Evolutionary conservation across 2,888 invertebrate genomes (phyloP), one percentile per base, ranked within the genome.

Genomic region (Tachystola acroxantha): DNA sequence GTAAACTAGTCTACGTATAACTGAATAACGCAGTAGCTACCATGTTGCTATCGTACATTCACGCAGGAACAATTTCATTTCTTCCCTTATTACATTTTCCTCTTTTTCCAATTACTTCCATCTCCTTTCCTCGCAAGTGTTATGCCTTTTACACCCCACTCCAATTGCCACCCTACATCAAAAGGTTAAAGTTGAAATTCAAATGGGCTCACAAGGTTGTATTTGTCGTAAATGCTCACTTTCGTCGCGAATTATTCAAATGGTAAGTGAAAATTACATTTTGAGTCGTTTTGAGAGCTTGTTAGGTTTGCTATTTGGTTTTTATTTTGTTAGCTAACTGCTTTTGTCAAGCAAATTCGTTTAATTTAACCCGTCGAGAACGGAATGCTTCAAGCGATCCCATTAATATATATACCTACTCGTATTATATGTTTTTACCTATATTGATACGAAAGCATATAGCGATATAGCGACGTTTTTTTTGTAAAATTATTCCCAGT

Each of bases 61-160:
- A 24, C 24, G 1, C 24, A 24, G n/a, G 7, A 10, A 27, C 36
- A 36, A 36, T 36, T 30, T 31, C 24, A 36, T 30, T 30, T 10
- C 24, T 10, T 20, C 13, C 34, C 30, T 27, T 36, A 24, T 30
- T 30, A 36, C 36, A 24, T 31, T 13, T n/a, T 30, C 34, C 34
- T 38, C 26, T 27, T 31, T 39, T 39, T 31, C 34, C 34, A 34
- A 34, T 39, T 38, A 38, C 34, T 24, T 12, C 30, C 20, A 31
- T 34, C 30, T 39, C 13, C 27, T 20, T 35, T 37, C 31, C 31
- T 29, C 28, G 27, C 10, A 29, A 13, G 28, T 13, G 14, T 32
- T 20, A 26, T 32, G 19, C 22, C 20, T 27, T 7, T 10, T 12
- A 11, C 7, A 11, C 5, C 27, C 13, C 3, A 11, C 11, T 6